Base-by-base conservation (phyloP, 2,113 vertebrate species). In the Pelodiscus sinensis region DNA sequence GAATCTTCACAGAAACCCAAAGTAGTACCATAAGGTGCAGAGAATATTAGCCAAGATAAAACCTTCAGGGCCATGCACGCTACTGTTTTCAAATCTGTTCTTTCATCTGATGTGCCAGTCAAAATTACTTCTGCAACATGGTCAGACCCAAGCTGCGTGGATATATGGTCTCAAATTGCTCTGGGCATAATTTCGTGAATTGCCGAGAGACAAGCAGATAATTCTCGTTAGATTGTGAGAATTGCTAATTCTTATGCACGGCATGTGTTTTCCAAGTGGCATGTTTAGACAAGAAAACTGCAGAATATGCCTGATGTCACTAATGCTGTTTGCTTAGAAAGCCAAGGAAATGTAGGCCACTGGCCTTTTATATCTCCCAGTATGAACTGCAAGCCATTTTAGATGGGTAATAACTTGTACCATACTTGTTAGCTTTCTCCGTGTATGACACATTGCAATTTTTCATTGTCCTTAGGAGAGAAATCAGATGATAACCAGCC, bases 31-130 rank as follows among this genome's bases (percentile, higher is more conserved):
- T 97, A 97, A 97, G 97, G 98, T 97, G 93, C 91, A 91, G 90
- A 94, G 97, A 97, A 95, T 96, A 98, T 97, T 96, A 97, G 97
- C 96, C 97, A 97, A 98, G 97, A 95, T 89, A 96, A 98, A 97
- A 96, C 94, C 97, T 98, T 97, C 94, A 96, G 97, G 97, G 97
- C 96, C 95, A 90, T 38, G 79, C 95, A 97, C 89, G 95, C 97
- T 95, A 96, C 97, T 97, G 98, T 97, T 97, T 97, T 96, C 97
- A 98, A 98, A 98, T 97, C 97, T 98, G 98, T 97, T 97, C 97
- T 97, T 97, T 97, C 95, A 97, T 96, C 96, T 96, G 97, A 97
- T 83, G 81, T 97, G 97, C 95, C 97, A 96, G 97, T 93, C 97
- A 96, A 96, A 97, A 98, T 97, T 97, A 97, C 97, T 98, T 98